phyloP scores from a whole-genome alignment of 2,888 invertebrate genomes.

The Odontocolon sp. region DNA sequence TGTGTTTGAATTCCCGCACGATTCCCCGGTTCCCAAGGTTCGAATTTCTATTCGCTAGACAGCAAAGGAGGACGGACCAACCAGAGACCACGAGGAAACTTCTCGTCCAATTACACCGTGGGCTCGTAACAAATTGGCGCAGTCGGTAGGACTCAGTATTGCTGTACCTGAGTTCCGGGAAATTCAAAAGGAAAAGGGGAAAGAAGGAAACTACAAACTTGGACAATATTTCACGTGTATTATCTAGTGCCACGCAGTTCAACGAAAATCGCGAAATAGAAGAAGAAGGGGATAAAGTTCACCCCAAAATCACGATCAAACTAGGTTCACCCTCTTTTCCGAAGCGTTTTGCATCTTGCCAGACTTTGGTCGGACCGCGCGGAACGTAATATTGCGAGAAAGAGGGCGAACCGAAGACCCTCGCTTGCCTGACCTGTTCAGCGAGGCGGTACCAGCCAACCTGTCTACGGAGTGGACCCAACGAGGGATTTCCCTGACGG shows the following conservation, averaged over 20 bases:
- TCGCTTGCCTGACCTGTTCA: neutral
- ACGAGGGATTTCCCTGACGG: neutral
- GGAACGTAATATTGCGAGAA: neutral
- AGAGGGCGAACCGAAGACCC: neutral
- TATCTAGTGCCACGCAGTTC: no score
- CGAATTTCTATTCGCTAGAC: no score
- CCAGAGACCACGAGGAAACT: no score
- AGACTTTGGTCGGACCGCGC: neutral
- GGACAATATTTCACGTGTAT: no score
- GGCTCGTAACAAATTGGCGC: no score
- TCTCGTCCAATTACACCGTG: no score
- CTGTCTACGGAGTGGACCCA: neutral
- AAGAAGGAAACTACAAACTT: neutral
- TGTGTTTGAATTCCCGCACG: no score
- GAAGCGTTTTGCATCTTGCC: neutral
- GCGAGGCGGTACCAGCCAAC: neutral
- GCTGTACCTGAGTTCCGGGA: neutral
- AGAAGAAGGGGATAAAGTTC: no score
- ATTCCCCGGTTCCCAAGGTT: no score
- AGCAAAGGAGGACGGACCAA: no score
- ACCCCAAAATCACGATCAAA: no score
- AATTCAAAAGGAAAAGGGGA: neutral
- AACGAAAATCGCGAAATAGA: no score
- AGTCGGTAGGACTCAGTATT: neutral
- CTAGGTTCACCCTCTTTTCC: neutral